A percentile compares a stretch with the other conserved stretches of the same genome.
These are phyloP conservation scores for Gavia stellata DNA, from an alignment of 2,113 vertebrate genomes.

Conservation along the genomic window DNA sequence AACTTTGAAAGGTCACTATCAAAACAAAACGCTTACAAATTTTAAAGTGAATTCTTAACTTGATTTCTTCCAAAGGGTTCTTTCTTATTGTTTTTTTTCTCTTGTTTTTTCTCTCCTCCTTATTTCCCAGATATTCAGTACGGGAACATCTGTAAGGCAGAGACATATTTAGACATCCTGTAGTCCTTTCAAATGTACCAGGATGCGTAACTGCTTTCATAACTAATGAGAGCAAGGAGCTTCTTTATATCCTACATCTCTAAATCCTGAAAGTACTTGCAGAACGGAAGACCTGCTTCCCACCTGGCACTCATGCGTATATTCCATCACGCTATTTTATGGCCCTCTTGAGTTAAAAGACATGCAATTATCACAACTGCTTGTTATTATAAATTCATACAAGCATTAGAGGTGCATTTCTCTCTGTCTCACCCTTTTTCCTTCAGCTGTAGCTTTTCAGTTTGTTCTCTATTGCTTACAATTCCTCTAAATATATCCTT, in stretches of 20 bases:
- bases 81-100: background rate
- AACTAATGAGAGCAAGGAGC: background rate
- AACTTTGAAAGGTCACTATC: constrained; percentile 25
- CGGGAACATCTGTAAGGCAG: background rate
- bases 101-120: rapidly evolving
- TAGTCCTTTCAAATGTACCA: background rate
- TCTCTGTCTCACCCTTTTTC: background rate
- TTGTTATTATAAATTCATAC: constrained; percentile 38
- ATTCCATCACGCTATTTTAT: constrained; percentile 40
- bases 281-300: background rate
- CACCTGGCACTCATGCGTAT: background rate
- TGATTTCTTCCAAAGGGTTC: background rate
- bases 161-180: background rate
- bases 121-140: background rate
- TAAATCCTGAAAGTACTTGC: background rate
- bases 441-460: background rate
- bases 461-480: constrained; percentile 17
- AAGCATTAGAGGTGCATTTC: background rate
- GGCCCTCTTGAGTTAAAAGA: constrained; percentile 31
- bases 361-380: constrained; percentile 30
- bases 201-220: background rate
- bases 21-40: background rate
- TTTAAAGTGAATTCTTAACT: background rate
- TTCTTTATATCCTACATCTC: background rate
- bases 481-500: constrained; percentile 29